phyloP scores from a whole-genome alignment of 2,113 vertebrate species.

The Neopipo cinnamomea region DNA sequence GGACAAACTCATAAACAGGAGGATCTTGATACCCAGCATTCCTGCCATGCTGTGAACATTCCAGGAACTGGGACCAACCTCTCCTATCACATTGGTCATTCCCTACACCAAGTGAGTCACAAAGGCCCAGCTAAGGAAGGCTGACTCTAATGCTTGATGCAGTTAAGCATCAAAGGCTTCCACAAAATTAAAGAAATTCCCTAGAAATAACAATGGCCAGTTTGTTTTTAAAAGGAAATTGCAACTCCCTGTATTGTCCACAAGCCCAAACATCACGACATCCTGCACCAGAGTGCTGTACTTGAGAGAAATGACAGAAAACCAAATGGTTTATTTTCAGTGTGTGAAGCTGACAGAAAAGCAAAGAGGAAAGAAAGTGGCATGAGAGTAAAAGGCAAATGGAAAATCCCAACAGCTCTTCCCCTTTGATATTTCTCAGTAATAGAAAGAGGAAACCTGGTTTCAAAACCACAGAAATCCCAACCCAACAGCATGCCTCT shows the following conservation, averaged over 20 bases:
- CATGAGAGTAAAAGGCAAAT: neutral
- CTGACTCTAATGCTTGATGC: neutral
- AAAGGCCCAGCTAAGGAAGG: neutral
- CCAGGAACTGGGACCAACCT: neutral
- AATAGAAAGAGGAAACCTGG: conserved; percentile 45
- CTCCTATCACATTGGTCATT: fast-evolving
- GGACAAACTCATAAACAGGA: neutral
- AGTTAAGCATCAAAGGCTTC: conserved; percentile 29
- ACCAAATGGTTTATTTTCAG: neutral
- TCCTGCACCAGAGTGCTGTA: neutral
- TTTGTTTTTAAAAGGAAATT: conserved; percentile 49
- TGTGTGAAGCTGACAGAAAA: neutral
- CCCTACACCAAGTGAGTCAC: neutral
- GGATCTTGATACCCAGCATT: neutral
- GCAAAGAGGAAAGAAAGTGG: conserved; percentile 9
- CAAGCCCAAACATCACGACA: neutral
- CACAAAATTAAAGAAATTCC: conserved; percentile 1
- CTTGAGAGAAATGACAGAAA: neutral
- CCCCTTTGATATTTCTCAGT: neutral
- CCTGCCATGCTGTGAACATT: neutral
- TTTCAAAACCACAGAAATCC: conserved; percentile 17
- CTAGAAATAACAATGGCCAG: neutral
- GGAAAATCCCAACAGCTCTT: conserved; percentile 54
- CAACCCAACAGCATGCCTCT: neutral
- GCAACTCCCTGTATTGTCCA: neutral